These are phyloP conservation scores for Eupithecia dodoneata DNA, from an alignment of 2,888 invertebrate species.

Conservation along the genomic window DNA sequence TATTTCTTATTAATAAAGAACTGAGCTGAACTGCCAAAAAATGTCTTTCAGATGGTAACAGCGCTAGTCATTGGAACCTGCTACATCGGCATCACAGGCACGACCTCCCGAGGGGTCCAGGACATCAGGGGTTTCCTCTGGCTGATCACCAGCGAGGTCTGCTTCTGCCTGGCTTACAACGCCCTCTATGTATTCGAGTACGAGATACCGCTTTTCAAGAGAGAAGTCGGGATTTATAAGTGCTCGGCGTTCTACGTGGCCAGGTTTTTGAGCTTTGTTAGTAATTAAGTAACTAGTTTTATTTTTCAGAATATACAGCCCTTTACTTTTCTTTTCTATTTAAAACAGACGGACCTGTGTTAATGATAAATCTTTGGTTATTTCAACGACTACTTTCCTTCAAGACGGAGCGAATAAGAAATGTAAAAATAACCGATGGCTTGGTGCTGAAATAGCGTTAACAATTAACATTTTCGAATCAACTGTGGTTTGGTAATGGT, in stretches of 20 bases:
- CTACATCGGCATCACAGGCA: slow-evolving; percentile 71
- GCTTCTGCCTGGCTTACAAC: slow-evolving; percentile 75
- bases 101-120: slow-evolving; percentile 77
- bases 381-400: neutral
- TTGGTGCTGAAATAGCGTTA: neutral
- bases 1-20: no score
- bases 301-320: neutral
- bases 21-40: no score
- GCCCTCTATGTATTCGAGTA: slow-evolving; percentile 73
- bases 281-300: slow-evolving; percentile 40
- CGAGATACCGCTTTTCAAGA: slow-evolving; percentile 71
- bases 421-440: neutral
- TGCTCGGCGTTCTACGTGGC: slow-evolving; percentile 75
- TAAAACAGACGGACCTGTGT: no score
- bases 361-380: neutral
- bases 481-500: neutral
- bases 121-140: slow-evolving; percentile 78
- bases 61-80: slow-evolving; percentile 71
- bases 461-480: neutral
- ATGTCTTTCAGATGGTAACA: slow-evolving; percentile 63
- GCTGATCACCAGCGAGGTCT: slow-evolving; percentile 78
- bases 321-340: neutral
- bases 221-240: slow-evolving; percentile 75
- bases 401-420: no score
- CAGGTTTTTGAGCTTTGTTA: slow-evolving; percentile 67